Percentiles rank a stretch among this genome's conserved stretches.
phyloP scores from a whole-genome alignment of 2,888 invertebrate species.

The Tenthredo scrophulariae region DNA sequence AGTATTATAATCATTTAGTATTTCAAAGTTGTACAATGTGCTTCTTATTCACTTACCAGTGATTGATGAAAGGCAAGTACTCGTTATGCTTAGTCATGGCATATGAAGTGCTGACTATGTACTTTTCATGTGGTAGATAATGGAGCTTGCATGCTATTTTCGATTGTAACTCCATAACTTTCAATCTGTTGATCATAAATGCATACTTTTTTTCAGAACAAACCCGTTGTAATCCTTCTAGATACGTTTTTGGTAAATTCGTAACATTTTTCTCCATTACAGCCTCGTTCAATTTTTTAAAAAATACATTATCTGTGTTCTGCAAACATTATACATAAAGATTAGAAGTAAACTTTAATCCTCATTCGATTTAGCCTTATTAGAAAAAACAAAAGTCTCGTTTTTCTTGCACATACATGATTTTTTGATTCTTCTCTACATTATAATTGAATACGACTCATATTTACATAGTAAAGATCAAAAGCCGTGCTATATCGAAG shows the following conservation, averaged over 20 bases:
- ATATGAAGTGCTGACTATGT: conserved; percentile 30
- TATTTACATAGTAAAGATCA: conserved; percentile 24
- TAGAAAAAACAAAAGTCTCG: not conserved
- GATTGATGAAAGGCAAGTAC: conserved; percentile 45
- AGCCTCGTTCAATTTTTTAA: conserved; percentile 13
- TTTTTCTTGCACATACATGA: not conserved
- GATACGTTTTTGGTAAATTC: conserved; percentile 26
- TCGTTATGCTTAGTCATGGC: conserved; percentile 27
- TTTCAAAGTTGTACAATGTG: not conserved
- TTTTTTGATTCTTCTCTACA: not conserved
- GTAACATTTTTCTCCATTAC: conserved; percentile 29
- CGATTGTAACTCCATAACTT: conserved; percentile 14
- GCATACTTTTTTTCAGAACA: conserved; percentile 38
- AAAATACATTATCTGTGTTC: not conserved
- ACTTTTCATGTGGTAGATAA: conserved; percentile 13
- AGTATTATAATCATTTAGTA: not conserved
- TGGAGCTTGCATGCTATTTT: conserved; percentile 34
- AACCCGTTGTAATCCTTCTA: conserved; percentile 31
- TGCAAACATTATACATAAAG: not conserved
- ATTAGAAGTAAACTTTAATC: not conserved
- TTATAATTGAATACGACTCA: not conserved
- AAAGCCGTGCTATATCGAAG: not conserved
- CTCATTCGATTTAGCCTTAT: not conserved
- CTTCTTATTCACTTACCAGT: conserved; percentile 11
- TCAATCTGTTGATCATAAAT: not conserved